A percentile compares a stretch with the other conserved stretches of the same genome.
Evolutionary conservation across 1,140 invertebrate genomes (phyloP).

Genomic region (Apis dorsata): DNA sequence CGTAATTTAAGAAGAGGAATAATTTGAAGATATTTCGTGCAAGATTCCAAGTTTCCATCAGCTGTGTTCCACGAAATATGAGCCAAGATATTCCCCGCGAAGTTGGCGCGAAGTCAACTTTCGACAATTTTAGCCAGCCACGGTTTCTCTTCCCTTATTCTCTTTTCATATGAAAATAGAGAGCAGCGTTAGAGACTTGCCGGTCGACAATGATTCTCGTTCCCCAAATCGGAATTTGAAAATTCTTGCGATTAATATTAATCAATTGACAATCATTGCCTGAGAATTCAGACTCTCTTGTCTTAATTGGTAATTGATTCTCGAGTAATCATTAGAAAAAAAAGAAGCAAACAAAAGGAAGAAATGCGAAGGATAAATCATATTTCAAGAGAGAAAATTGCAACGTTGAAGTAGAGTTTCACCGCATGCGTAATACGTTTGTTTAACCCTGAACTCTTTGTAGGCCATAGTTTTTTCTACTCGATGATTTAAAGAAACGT

Average conservation of each 20-base stretch:
- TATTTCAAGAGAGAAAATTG: background rate
- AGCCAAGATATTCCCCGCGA: constrained; percentile 38
- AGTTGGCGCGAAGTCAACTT: constrained; percentile 57
- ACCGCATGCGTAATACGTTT: constrained; percentile 26
- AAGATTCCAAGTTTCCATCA: background rate
- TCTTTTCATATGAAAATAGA: constrained; percentile 62
- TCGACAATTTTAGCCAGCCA: constrained; percentile 57
- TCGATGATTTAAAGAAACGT: background rate
- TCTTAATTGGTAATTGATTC: background rate
- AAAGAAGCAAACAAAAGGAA: background rate
- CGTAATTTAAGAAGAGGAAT: background rate
- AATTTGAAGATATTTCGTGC: background rate
- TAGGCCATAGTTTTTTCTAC: constrained; percentile 19
- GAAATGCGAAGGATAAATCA: background rate
- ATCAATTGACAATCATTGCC: background rate
- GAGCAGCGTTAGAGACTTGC: background rate
- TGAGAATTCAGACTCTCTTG: background rate
- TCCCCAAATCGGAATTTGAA: background rate
- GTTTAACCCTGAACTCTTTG: constrained; percentile 20
- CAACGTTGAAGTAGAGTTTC: background rate
- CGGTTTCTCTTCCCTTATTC: constrained; percentile 36
- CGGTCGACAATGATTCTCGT: constrained; percentile 7
- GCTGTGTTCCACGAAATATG: background rate
- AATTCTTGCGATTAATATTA: background rate
- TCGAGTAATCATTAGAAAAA: background rate